Conservation (phyloP, 2,113 vertebrate species). For the Thinocorus orbignyianus region DNA sequence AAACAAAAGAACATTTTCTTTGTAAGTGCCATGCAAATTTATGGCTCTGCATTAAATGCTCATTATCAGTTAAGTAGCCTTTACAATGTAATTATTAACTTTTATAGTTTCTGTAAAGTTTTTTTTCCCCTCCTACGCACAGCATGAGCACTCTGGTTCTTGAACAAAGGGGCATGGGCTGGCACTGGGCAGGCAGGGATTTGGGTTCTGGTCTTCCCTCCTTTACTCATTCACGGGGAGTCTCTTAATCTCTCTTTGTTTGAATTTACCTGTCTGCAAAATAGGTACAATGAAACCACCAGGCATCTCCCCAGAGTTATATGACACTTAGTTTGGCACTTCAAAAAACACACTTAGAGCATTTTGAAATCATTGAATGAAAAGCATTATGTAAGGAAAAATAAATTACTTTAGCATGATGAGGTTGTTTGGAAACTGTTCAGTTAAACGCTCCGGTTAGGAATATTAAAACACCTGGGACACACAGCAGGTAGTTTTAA, state of each 20-base stretch:
- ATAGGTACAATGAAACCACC: constrained; percentile 1
- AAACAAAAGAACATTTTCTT: constrained; percentile 28
- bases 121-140: neutral
- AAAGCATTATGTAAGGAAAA: constrained; percentile 48
- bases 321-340: constrained; percentile 21
- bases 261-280: constrained; percentile 44
- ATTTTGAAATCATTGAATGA: constrained; percentile 36
- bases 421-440: constrained; percentile 25
- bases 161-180: neutral
- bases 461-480: neutral
- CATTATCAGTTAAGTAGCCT: constrained; percentile 3
- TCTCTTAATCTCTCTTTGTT: neutral
- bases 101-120: constrained; percentile 13
- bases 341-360: constrained; percentile 18
- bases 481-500: neutral
- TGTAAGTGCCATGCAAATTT: constrained; percentile 15
- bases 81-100: constrained; percentile 46
- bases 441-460: neutral
- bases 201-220: neutral
- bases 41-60: constrained; percentile 3
- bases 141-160: neutral
- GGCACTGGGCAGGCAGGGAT: neutral
- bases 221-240: neutral
- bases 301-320: constrained; percentile 13
- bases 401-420: constrained; percentile 18